Evolutionary conservation across 2,888 invertebrate genomes (phyloP), one percentile per base, ranked within the genome.

Genomic region (Noctua fimbriata): DNA sequence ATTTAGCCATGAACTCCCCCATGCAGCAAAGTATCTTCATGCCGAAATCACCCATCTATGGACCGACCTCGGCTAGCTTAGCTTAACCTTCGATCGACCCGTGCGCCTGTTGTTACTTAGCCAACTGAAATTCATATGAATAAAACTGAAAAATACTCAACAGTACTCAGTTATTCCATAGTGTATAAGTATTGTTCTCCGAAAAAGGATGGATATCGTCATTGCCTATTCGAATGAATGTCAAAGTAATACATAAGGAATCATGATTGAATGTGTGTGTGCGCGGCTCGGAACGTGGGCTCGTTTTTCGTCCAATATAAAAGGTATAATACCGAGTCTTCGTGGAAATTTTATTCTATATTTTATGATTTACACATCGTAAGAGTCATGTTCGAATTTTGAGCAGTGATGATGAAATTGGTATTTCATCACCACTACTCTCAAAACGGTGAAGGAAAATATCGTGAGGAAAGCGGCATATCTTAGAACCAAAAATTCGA

Each of bases 161-260:
- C 9, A 32, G 7, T 2, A 9, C 60, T 2, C 18, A 18, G 6
- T 44, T 52, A 41, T 28, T 44, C 12, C 18, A 21, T 32, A 2
- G 14, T 55, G 44, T 28, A 41, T 21, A 9, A 18, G 41, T 47
- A 21, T 47, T 49, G 18, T n/a, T 49, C 47, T 9, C 28, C 47
- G 16, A 47, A 66, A 36, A 81, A 28, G 18, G n/a, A 41, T 73
- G 12, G 9, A 41, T 81, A 58, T 73, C 41, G 66, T 67, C 52
- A 69, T 75, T n/a, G 63, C 52, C 24, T 24, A 58, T 82, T 28
- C 44, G 14, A 18, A 21, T 55, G 66, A 55, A 82, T 63, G 44
- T 67, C 52, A 55, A 55, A 73, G 60, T 60, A 82, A 75, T 75
- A 76, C 55, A 58, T 82, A 65, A n/a, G 55, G 55, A 69, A 82